phyloP scores from a whole-genome alignment of 2,888 invertebrate species.

The Metacarcinus magister region DNA sequence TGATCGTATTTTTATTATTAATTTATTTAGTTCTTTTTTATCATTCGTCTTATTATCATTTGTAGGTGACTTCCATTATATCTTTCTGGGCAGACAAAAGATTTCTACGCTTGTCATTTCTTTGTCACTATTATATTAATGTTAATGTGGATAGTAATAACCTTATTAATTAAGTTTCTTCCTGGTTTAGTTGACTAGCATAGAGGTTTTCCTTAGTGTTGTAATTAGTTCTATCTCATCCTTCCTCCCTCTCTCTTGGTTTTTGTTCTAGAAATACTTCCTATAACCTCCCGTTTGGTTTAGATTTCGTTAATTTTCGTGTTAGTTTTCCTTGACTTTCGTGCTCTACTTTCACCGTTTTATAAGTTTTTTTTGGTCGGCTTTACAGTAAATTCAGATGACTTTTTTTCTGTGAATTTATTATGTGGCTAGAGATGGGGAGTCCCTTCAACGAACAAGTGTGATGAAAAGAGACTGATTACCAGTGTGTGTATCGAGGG shows the following conservation, averaged over 20 bases:
- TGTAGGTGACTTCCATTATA: too few species aligned
- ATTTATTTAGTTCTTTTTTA: too few species aligned
- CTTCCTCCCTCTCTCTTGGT: background rate
- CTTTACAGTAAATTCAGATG: background rate
- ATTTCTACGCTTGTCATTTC: too few species aligned
- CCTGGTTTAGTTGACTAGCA: too few species aligned
- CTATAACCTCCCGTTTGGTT: background rate
- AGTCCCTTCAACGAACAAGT: slow-evolving; percentile 52
- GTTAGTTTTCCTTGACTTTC: background rate
- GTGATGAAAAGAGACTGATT: slow-evolving; percentile 30
- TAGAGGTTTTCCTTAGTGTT: background rate
- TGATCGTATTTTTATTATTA: too few species aligned
- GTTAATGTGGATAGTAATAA: too few species aligned
- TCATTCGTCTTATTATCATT: background rate
- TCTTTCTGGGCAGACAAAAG: too few species aligned
- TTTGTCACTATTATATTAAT: background rate
- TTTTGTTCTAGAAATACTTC: background rate
- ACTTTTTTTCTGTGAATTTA: background rate
- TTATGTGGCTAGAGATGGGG: background rate
- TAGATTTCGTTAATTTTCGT: background rate
- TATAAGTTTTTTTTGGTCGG: background rate
- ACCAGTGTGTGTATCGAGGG: background rate
- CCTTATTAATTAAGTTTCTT: too few species aligned
- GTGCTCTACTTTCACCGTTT: background rate
- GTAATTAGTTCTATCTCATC: too few species aligned